Evolutionary conservation across 2,888 invertebrate species (phyloP), one percentile per base, ranked within the genome.

Genomic region (Lasius platythorax): DNA sequence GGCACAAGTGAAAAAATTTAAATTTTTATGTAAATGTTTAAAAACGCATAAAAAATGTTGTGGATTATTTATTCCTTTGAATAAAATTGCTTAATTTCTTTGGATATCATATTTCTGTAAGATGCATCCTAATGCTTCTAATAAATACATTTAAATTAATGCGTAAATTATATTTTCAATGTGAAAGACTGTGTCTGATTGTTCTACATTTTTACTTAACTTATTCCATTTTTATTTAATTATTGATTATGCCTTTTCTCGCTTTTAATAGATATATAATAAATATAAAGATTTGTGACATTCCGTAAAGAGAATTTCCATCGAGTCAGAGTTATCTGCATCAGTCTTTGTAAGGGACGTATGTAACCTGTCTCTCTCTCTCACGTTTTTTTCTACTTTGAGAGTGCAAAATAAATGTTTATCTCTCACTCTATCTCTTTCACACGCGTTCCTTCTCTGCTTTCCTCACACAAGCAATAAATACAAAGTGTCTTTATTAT

Each of bases 311-410:
- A 12, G 18, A 56, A n/a, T 15, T 28, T 64, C n/a, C 9, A n/a
- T 76, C 4, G 8, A 78, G 37, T 18, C 40, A 61, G 66, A 58
- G 64, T 78, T 67, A 67, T n/a, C 37, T 75, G 53, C 67, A 78
- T 58, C 61, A 67, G 43, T 56, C 23, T 50, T 50, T 30, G n/a
- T 83, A 66, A 67, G 50, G 70, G 70, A 64, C 40, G 12, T 68
- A 30, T 46, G 23, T 66, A 58, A 61, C 70, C 61, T 68, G 66
- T 43, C 30, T 82, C 43, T 11, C 37, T 58, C 15, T 43, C 23
- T 33, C 2, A 28, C 6, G 6, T 63, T 83, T 70, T 82, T 82
- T 50, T 84, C 68, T 58, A 28, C 6, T 56, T 73, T n/a, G 58
- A 66, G 46, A 56, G n/a, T 50, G 50, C n/a, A 53, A 70, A 40